Percentiles rank a stretch among this genome's conserved stretches.
Conservation (phyloP, 2,888 invertebrate species). For the Steinernema scapterisci region DNA sequence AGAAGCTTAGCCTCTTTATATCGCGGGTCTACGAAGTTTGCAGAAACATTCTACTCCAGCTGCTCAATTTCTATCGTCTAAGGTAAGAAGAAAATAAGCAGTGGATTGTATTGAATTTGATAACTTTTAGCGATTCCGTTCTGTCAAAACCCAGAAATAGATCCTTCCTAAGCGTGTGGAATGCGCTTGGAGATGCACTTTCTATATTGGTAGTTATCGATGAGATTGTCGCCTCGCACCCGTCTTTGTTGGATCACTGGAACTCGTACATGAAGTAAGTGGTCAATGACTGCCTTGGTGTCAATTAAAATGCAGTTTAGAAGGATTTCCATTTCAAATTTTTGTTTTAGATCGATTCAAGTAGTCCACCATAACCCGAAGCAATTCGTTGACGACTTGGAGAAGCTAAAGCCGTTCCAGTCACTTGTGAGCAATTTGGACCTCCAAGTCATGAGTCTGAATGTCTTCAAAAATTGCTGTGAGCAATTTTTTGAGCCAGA, state of each 20-base stretch:
- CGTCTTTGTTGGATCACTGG: conserved; percentile 41
- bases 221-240: conserved; percentile 47
- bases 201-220: conserved; percentile 48
- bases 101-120: not conserved
- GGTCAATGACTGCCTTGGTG: not conserved
- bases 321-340: not conserved
- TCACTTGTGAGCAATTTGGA: conserved; percentile 45
- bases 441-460: conserved; percentile 43
- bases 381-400: conserved; percentile 46
- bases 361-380: conserved; percentile 53
- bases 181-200: conserved; percentile 54
- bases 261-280: conserved; percentile 36
- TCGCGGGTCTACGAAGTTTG: conserved; percentile 78
- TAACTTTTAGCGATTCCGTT: conserved; percentile 35
- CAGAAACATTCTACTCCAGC: conserved; percentile 77
- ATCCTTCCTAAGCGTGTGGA: conserved; percentile 48
- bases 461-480: conserved; percentile 42
- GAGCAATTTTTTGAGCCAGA: conserved; percentile 33
- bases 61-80: conserved; percentile 74
- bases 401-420: conserved; percentile 44
- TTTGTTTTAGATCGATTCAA: conserved; percentile 43
- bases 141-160: conserved; percentile 39
- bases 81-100: conserved; percentile 40
- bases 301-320: not conserved
- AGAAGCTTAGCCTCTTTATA: conserved; percentile 76